Evolutionary conservation across 2,113 vertebrate genomes (phyloP).

Genomic region (Callipepla squamata): DNA sequence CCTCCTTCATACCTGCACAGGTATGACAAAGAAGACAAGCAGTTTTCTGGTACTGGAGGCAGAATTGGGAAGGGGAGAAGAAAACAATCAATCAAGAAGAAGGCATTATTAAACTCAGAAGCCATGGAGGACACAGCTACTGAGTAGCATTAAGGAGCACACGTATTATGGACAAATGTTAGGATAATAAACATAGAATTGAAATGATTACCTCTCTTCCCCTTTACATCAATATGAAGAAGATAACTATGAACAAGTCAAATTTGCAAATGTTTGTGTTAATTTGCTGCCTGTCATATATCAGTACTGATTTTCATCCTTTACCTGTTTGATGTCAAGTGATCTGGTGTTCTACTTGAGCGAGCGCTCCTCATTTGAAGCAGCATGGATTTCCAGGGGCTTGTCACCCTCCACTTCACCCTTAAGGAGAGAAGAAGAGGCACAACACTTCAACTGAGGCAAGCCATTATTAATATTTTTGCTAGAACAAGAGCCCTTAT

Average conservation of each 20-base stretch:
- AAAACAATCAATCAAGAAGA: not conserved
- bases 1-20: not conserved
- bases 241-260: not conserved
- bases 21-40: not conserved
- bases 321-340: constrained; percentile 74
- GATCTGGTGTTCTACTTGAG: constrained; percentile 69
- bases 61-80: not conserved
- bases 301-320: not conserved
- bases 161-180: not conserved
- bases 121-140: not conserved
- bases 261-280: not conserved
- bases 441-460: not conserved
- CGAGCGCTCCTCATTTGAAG: constrained; percentile 23
- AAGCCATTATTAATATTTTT: not conserved
- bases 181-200: not conserved
- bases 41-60: not conserved
- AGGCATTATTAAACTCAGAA: not conserved
- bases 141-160: not conserved
- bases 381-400: constrained; percentile 10
- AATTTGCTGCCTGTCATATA: not conserved
- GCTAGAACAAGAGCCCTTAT: constrained; percentile 10
- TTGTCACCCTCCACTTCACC: constrained; percentile 50
- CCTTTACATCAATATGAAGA: not conserved
- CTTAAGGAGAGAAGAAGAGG: constrained; percentile 31
- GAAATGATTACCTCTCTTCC: not conserved